phyloP scores from a whole-genome alignment of 2,797 vertebrate species.

The Rhynchotus rufescens region DNA sequence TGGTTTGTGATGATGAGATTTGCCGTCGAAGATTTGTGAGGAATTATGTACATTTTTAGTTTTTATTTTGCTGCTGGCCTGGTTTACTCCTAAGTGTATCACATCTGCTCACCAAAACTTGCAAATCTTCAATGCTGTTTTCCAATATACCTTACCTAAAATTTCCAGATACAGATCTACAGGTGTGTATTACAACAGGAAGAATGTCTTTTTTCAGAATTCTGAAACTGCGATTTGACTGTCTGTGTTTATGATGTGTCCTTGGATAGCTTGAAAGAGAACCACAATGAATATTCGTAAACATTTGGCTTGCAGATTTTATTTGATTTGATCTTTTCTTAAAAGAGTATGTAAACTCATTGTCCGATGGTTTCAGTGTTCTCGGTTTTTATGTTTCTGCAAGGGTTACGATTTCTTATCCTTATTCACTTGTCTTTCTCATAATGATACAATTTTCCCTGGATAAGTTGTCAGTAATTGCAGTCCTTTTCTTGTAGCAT shows the following conservation, averaged over 20 bases:
- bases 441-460: neutral
- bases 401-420: neutral
- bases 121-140: neutral
- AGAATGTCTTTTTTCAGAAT: neutral
- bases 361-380: neutral
- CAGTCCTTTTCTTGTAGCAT: neutral
- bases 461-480: conserved; percentile 14
- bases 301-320: neutral
- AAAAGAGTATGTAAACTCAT: neutral
- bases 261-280: neutral
- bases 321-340: neutral
- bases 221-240: neutral
- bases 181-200: neutral
- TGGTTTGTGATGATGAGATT: neutral
- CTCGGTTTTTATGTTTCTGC: neutral
- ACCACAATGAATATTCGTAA: neutral
- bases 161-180: neutral
- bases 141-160: neutral
- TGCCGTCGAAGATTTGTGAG: neutral
- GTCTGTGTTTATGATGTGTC: neutral
- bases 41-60: neutral
- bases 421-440: neutral
- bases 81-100: neutral
- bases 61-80: neutral
- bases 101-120: neutral